A percentile compares a stretch with the other conserved stretches of the same genome.
Evolutionary conservation across 2,113 vertebrate genomes (phyloP).

Genomic region (Syngnathus typhle): DNA sequence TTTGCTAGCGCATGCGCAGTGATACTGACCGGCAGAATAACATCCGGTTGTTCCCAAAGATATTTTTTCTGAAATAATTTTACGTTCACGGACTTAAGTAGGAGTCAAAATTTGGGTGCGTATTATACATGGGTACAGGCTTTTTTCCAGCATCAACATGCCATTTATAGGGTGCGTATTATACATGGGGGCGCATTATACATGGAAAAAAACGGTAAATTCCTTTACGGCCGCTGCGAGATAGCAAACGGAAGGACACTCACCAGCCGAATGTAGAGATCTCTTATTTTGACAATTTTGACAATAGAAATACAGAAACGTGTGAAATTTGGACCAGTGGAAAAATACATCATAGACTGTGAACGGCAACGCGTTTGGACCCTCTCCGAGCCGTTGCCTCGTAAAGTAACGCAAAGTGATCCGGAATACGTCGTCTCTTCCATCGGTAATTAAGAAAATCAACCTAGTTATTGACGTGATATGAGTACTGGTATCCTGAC

Average conservation of each 20-base stretch:
- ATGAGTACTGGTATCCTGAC: constrained; percentile 48
- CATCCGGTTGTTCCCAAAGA: too few species aligned
- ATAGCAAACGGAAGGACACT: background rate
- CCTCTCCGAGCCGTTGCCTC: constrained; percentile 23
- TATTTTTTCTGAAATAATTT: too few species aligned
- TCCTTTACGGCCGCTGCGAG: background rate
- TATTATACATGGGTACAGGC: too few species aligned
- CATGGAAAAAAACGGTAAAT: too few species aligned
- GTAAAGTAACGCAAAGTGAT: constrained; percentile 22
- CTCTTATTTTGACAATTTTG: background rate
- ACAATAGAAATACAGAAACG: background rate
- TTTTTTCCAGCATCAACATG: too few species aligned
- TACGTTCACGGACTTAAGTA: too few species aligned
- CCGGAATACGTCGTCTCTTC: constrained; percentile 34
- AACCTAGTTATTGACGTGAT: constrained; percentile 47
- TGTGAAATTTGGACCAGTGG: background rate
- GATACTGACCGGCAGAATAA: too few species aligned
- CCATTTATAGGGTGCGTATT: too few species aligned
- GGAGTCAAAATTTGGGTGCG: too few species aligned
- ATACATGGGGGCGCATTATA: too few species aligned
- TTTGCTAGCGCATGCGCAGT: too few species aligned
- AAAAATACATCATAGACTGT: background rate
- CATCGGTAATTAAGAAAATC: constrained; percentile 57
- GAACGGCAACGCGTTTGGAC: constrained; percentile 4
- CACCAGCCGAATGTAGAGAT: background rate